phyloP scores from a whole-genome alignment of 2,888 invertebrate species.

The Nesidiocoris tenuis region DNA sequence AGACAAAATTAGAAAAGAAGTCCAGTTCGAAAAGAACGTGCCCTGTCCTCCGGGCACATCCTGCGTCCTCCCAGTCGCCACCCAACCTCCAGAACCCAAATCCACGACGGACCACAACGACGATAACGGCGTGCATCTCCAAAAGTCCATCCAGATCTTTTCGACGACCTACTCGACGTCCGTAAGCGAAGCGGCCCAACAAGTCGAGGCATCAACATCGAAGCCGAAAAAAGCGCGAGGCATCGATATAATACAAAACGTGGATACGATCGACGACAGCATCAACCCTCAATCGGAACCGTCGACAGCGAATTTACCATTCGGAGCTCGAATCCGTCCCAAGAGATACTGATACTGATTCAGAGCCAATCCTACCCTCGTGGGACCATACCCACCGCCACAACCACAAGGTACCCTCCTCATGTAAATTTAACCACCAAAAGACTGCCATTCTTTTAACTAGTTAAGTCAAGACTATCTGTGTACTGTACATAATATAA shows the following conservation, averaged over 20 bases:
- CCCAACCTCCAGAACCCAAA: slow-evolving; percentile 50
- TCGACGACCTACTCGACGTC: slow-evolving; percentile 58
- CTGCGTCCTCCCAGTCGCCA: slow-evolving; percentile 33
- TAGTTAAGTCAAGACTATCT: slow-evolving; percentile 18
- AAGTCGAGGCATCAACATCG: slow-evolving; percentile 14
- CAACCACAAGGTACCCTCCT: background rate
- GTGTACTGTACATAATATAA: background rate
- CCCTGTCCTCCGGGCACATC: slow-evolving; percentile 32
- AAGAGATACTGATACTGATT: slow-evolving; percentile 44
- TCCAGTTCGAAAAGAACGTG: background rate
- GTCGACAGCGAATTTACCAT: slow-evolving; percentile 42
- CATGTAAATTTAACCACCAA: slow-evolving; percentile 20
- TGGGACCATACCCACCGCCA: background rate
- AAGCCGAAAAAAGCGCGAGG: slow-evolving; percentile 32
- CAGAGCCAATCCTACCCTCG: background rate
- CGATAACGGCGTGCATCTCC: slow-evolving; percentile 54
- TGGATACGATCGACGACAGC: slow-evolving; percentile 44
- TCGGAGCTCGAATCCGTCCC: slow-evolving; percentile 48
- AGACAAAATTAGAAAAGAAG: slow-evolving; percentile 26
- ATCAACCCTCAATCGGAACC: slow-evolving; percentile 33
- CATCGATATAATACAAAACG: slow-evolving; percentile 19
- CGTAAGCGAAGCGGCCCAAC: slow-evolving; percentile 52
- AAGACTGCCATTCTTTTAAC: slow-evolving; percentile 43
- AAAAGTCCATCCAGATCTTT: slow-evolving; percentile 49
- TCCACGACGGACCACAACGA: slow-evolving; percentile 50